These are phyloP conservation scores for Ploceus nigricollis DNA, from an alignment of 2,113 vertebrate species.

Conservation along the genomic window DNA sequence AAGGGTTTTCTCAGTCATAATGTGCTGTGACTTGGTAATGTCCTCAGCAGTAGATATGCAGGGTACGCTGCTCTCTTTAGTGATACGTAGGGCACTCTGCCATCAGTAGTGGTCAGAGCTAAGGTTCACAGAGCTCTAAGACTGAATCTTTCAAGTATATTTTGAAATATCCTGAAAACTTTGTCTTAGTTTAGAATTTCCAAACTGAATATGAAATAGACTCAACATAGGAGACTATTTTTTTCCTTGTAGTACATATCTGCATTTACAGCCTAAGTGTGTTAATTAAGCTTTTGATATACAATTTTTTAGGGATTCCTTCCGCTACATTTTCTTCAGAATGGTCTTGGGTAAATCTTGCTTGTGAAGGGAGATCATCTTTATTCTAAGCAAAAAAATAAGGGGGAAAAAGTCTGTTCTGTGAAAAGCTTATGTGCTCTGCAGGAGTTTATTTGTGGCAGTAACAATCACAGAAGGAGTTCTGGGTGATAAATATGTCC, in stretches of 20 bases:
- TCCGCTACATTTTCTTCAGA: slow-evolving; percentile 36
- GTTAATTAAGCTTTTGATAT: slow-evolving; percentile 43
- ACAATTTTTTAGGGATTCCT: slow-evolving; percentile 58
- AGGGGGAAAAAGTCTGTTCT: not conserved
- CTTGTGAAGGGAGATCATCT: slow-evolving; percentile 7
- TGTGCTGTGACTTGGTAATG: not conserved
- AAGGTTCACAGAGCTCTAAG: not conserved
- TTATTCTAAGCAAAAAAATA: slow-evolving; percentile 12
- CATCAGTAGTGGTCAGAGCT: not conserved
- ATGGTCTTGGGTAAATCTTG: slow-evolving; percentile 15
- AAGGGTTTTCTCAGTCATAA: not conserved
- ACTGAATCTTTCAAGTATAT: not conserved
- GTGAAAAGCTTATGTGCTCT: slow-evolving; percentile 24
- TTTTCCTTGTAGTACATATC: slow-evolving; percentile 32
- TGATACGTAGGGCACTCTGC: not conserved
- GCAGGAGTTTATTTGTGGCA: slow-evolving; percentile 46
- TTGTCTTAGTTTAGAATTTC: slow-evolving; percentile 42
- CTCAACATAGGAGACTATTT: slow-evolving; percentile 7
- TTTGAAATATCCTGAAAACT: slow-evolving; percentile 22
- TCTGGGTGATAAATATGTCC: slow-evolving; percentile 32
- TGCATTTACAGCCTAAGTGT: slow-evolving; percentile 42
- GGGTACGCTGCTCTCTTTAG: not conserved
- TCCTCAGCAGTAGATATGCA: not conserved
- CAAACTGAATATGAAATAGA: slow-evolving; percentile 39
- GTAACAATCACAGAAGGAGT: slow-evolving; percentile 22